A percentile compares a stretch with the other conserved stretches of the same genome.
These are phyloP conservation scores for Saimiri boliviensis DNA, from an alignment of 2,113 vertebrate genomes.

Conservation along the genomic window DNA sequence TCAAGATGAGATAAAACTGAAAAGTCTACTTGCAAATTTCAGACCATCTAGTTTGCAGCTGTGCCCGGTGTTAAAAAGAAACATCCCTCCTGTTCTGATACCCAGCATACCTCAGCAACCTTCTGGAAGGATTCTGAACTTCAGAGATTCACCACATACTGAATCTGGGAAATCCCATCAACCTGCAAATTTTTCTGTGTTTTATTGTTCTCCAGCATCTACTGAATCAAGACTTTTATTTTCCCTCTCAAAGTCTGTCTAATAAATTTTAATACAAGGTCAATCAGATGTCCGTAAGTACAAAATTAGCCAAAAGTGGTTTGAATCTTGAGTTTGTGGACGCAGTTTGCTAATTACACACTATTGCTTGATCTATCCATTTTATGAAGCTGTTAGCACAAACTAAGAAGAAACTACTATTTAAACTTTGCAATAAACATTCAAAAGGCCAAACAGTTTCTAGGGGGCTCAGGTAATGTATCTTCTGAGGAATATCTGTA, in stretches of 20 bases:
- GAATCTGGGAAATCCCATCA: background rate
- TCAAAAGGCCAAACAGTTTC: background rate
- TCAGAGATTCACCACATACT: background rate
- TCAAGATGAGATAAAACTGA: constrained; percentile 26
- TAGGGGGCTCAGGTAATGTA: background rate
- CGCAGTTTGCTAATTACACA: background rate
- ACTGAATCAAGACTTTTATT: background rate
- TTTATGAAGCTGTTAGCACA: background rate
- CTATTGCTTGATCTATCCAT: background rate
- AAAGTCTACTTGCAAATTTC: constrained; percentile 35
- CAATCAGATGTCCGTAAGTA: background rate
- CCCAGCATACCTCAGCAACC: background rate
- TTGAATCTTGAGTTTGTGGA: background rate
- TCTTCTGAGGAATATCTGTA: background rate
- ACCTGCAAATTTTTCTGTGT: background rate
- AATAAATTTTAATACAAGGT: background rate
- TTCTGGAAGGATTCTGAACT: background rate
- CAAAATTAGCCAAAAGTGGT: background rate
- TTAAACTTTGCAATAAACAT: background rate
- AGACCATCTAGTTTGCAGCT: background rate
- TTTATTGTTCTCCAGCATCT: background rate
- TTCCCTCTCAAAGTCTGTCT: background rate
- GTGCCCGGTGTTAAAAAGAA: background rate
- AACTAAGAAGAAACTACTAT: background rate
- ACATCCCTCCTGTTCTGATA: background rate